Evolutionary conservation across 2,888 invertebrate genomes (phyloP), one percentile per base, ranked within the genome.

Genomic region (Euclidia mi): DNA sequence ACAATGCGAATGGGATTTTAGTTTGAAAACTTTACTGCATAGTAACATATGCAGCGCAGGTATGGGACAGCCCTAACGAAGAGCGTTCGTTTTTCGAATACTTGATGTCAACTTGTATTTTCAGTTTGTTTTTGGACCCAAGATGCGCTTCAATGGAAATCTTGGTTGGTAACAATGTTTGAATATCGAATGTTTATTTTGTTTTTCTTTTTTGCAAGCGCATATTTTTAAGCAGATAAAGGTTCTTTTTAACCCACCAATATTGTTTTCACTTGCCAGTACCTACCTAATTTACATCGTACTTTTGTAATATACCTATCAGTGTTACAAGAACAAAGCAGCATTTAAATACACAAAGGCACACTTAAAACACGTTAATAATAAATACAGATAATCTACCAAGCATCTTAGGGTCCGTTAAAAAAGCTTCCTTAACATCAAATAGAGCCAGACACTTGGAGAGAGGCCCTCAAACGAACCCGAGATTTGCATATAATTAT

Each of bases 401-500:
- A 68, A 64, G 11, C 31, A 34, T 68, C 70, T 69, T 67, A 76
- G 65, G 56, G 50, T 62, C 68, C 58, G 56, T 60, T 66, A 79
- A 78, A 76, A 72, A 75, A 69, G 71, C 71, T 73, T 80, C 73
- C 74, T 78, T 71, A 73, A 76, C 79, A 79, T 74, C 71, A 84
- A 87, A 84, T 74, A 81, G 56, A 57, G 46, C 35, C 70, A 81
- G 82, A 76, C 80, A 75, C 70, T 71, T 73, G 68, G 45, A 56
- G 49, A 66, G 71, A 79, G 79, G 76, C 79, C 75, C 84, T 84
- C 85, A 78, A 85, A 84, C 82, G 89, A 88, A 86, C 89, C 87
- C 76, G 65, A 88, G 94, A 94, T 95, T 95, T 94, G 91, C 94
- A 94, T 95, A 81, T 89, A 91, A 94, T 94, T 94, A 94, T 94